phyloP scores from a whole-genome alignment of 2,113 vertebrate genomes.

The Turnix velox region DNA sequence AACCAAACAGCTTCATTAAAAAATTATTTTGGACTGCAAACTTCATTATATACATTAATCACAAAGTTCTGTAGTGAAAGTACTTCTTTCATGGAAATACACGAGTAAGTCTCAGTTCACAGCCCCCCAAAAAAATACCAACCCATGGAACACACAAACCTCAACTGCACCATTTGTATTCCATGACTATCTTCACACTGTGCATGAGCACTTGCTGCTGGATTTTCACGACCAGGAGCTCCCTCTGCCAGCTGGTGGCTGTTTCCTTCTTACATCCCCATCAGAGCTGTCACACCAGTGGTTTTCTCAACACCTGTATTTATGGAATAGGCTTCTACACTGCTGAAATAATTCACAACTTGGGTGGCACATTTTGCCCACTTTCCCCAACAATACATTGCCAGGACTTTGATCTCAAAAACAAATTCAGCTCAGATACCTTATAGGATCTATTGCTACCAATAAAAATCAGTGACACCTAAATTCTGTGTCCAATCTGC shows the following conservation, averaged over 20 bases:
- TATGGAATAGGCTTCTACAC: neutral
- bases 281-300: neutral
- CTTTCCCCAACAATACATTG: neutral
- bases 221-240: neutral
- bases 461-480: neutral
- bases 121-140: neutral
- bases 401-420: neutral
- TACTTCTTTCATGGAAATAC: neutral
- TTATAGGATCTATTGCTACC: neutral
- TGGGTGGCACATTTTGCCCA: neutral
- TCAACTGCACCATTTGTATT: neutral
- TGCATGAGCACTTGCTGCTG: neutral
- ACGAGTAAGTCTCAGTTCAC: rapidly evolving
- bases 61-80: neutral
- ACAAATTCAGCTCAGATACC: neutral
- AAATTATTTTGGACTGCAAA: neutral
- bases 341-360: neutral
- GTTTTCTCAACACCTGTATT: conserved; percentile 11
- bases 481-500: neutral
- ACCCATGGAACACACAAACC: neutral
- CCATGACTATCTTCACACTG: neutral
- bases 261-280: neutral
- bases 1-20: neutral
- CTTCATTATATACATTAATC: neutral
- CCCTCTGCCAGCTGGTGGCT: neutral